phyloP scores from a whole-genome alignment of 2,113 vertebrate genomes.

The Rallus limicola region DNA sequence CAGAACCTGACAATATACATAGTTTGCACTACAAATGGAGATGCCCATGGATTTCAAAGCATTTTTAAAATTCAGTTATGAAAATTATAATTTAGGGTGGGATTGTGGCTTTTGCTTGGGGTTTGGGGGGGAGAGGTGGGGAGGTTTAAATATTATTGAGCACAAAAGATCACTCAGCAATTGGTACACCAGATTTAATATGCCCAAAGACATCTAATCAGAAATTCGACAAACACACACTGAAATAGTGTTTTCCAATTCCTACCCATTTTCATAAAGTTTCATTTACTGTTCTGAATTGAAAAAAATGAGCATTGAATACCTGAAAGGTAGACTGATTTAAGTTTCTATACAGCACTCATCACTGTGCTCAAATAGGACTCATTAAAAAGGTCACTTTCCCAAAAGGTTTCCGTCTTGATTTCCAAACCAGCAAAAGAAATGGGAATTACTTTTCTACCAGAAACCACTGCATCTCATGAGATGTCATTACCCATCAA shows the following conservation, averaged over 20 bases:
- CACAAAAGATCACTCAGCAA: neutral
- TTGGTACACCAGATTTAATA: neutral
- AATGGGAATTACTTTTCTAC: slow-evolving; percentile 24
- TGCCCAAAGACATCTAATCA: neutral
- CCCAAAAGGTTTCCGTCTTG: slow-evolving; percentile 15
- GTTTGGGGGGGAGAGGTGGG: no score
- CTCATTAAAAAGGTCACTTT: slow-evolving; percentile 40
- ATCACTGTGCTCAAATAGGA: neutral
- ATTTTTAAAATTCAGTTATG: neutral
- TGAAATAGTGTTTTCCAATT: slow-evolving; percentile 6
- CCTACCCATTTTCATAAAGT: neutral
- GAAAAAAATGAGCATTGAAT: neutral
- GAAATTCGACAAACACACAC: neutral
- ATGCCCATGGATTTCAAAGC: neutral
- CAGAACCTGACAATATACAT: neutral
- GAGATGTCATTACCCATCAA: slow-evolving; percentile 31
- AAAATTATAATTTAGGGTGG: neutral
- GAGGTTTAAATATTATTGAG: neutral
- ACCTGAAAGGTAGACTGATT: slow-evolving; percentile 2
- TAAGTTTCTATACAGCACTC: neutral
- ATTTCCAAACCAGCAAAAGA: slow-evolving; percentile 28
- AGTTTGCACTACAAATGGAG: neutral
- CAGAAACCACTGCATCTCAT: neutral
- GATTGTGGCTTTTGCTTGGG: neutral
- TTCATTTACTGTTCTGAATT: slow-evolving; percentile 1